Evolutionary conservation across 2,113 vertebrate species (phyloP), one percentile per base, ranked within the genome.

Genomic region (Aythya baeri): DNA sequence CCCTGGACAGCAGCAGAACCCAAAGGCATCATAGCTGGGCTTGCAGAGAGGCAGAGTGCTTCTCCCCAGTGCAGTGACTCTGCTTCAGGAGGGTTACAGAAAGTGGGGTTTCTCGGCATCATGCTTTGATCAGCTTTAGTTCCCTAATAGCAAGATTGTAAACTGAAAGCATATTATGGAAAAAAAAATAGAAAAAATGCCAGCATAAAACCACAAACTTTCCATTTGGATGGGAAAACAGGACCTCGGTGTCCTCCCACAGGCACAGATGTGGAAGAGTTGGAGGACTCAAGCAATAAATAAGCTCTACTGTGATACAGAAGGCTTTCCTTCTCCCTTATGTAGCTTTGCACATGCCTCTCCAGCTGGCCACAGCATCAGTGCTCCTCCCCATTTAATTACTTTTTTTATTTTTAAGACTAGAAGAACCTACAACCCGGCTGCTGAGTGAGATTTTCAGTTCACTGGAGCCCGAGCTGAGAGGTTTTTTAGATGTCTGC

Each of bases 381-480:
- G 3, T 34, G 52, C 2, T 41, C 71, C 50, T 38, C 31, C 18
- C 46, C 15, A 1, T 44, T 46, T 15, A 26, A 88, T 7, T 17
- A 13, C 36, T 12, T 44, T 22, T 14, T 70, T 11, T 4, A 14
- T 11, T 57, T 46, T 46, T 2, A 52, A 97, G 97, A n/a, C 29
- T 31, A 21, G 94, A 90, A 65, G 89, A 94, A 29, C 23, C 79
- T 27, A 57, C 38, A 0, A 13, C 31, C 7, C 62, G 0, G 7
- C 49, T 96, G 76, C 75, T 98, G 79, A 87, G 78, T 0, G 83
- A 95, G n/a, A 81, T 95, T 62, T 93, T 97, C 67, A 66, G 89
- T 29, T 88, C 77, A 75, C 85, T 97, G 84, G 97, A 97, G 70
- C 83, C 52, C 0, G 96, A 97, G 81, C 94, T 97, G 92, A 84